Base-by-base conservation (phyloP, 1,140 invertebrate genomes). In the Drosophila ironensis region DNA sequence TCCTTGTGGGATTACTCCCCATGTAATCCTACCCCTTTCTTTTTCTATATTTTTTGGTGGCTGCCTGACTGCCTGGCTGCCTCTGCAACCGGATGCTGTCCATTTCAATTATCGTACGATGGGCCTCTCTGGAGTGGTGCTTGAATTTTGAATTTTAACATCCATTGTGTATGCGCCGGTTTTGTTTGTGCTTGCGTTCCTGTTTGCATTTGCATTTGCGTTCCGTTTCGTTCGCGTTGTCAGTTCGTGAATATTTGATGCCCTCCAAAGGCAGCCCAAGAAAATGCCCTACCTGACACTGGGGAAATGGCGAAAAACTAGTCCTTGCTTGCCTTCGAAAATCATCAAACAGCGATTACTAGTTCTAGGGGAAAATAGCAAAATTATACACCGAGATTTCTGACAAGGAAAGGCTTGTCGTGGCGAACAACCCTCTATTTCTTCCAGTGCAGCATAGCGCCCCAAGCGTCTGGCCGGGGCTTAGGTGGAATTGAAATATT, bases 141-240 rank as follows among this genome's bases (percentile, higher is more conserved):
- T 82, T 82, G 78, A 82, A 84, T 82, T 82, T 82, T 84, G 73
- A 82, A 82, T 78, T 78, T 82, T 69, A 51, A 66, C 73, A 70
- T 59, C 54, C 70, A 78, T 78, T 67, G 61, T 64, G 59, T 19
- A 47, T 38, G 27, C 41, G 24, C 24, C 40, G 14, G 7, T 42
- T 63, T 40, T 45, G 28, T 12, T 33, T 50, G 19, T 24, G 40
- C 16, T 37, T 46, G 41, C 41, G 50, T 42, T 38, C 12, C n/a
- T 11, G 3, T 51, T 28, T 40, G 20, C 27, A 8, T 6, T 38
- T 67, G 41, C 33, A 25, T 9, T 27, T 46, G 30, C 30, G 30
- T 22, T 37, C 19, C 40, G 14, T 33, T 33, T 33, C 20, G 41
- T 53, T 54, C 45, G 37, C 63, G 47, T 82, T 73, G 77, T 77